Evolutionary conservation across 2,113 vertebrate genomes (phyloP).

Genomic region (Ranitomeya variabilis): DNA sequence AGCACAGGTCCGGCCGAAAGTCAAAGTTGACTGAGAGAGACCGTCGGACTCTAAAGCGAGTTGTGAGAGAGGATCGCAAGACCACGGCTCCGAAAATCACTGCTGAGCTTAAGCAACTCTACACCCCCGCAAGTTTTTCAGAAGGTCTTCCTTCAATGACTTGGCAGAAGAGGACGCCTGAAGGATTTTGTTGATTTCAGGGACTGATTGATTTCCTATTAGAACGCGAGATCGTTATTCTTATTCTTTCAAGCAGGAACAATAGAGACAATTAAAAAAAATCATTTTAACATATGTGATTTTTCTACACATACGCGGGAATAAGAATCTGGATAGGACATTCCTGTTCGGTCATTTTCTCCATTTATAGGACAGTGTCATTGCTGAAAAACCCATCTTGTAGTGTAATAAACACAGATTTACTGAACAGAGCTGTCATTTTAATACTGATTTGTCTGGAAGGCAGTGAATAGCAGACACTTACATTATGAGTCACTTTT

Average conservation of each 20-base stretch:
- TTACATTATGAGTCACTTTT: neutral
- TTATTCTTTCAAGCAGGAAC: neutral
- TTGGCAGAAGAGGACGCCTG: neutral
- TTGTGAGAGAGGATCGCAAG: too few relatives aligned
- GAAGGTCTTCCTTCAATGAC: neutral
- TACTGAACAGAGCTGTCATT: neutral
- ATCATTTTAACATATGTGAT: neutral
- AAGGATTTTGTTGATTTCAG: neutral
- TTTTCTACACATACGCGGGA: neutral
- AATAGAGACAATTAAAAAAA: neutral
- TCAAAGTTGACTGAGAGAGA: too few relatives aligned
- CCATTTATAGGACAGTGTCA: neutral
- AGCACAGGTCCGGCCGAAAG: too few relatives aligned
- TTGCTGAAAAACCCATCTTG: neutral
- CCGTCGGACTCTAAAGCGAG: too few relatives aligned
- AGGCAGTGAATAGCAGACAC: neutral
- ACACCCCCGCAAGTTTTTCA: too few relatives aligned
- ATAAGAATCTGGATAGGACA: neutral
- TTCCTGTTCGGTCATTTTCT: neutral
- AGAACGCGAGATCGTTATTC: neutral
- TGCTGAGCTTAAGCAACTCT: too few relatives aligned
- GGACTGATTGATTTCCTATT: neutral
- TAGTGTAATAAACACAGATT: slow-evolving; percentile 13
- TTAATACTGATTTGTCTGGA: slow-evolving; percentile 15
- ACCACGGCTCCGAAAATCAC: too few relatives aligned